Conservation (phyloP, 2,113 vertebrate species). For the Genyomyrus donnyi region DNA sequence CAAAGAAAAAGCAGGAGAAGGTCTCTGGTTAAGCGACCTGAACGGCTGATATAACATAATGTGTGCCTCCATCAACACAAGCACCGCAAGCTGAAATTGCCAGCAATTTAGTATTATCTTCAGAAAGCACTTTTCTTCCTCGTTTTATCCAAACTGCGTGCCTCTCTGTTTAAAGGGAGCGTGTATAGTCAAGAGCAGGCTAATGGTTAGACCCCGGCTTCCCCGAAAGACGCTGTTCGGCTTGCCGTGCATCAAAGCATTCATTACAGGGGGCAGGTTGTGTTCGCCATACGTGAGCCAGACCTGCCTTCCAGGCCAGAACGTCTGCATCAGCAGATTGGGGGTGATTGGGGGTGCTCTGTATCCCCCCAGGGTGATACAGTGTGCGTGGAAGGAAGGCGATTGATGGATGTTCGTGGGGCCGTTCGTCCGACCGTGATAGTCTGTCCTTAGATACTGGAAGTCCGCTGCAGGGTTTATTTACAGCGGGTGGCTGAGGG, state of each 20-base stretch:
- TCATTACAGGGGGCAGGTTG: neutral
- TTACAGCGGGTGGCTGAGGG: neutral
- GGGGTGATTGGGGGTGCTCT: neutral
- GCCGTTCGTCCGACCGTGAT: neutral
- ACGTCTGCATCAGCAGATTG: neutral
- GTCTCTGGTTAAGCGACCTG: neutral
- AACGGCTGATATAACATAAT: neutral
- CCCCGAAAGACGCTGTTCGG: neutral
- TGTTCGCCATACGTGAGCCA: neutral
- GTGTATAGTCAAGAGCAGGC: neutral
- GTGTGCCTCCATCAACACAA: neutral
- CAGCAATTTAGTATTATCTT: neutral
- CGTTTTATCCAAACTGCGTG: neutral
- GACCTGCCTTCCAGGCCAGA: neutral
- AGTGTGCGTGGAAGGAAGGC: neutral
- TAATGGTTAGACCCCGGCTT: neutral
- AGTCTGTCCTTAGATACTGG: neutral
- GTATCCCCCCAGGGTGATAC: neutral
- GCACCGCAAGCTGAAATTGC: neutral
- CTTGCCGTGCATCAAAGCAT: neutral
- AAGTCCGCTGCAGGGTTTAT: neutral
- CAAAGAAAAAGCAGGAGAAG: neutral
- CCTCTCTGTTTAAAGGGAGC: neutral
- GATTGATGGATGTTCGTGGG: neutral
- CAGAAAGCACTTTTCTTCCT: neutral